Conservation (phyloP, 2,797 vertebrate species). For the Onychomys leucogaster region DNA sequence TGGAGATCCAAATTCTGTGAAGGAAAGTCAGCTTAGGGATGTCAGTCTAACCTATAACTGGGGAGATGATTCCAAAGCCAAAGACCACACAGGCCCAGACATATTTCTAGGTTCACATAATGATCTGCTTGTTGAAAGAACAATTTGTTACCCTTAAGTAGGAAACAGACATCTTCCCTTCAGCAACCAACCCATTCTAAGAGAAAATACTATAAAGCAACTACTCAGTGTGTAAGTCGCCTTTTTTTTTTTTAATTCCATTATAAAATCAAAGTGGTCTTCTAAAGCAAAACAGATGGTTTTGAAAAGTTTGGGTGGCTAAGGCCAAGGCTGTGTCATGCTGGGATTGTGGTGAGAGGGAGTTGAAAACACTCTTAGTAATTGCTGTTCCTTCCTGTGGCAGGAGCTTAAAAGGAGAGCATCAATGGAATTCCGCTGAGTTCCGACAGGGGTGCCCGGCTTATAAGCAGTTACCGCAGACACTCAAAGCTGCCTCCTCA, state of each 20-base stretch:
- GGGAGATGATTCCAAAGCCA: neutral
- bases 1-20: neutral
- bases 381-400: constrained; percentile 32
- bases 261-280: constrained; percentile 38
- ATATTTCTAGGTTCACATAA: neutral
- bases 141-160: neutral
- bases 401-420: neutral
- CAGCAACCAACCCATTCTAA: neutral
- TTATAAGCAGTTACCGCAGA: neutral
- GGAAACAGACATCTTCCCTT: neutral
- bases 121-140: neutral
- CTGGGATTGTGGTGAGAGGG: neutral
- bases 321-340: neutral
- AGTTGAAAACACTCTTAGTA: constrained; percentile 36
- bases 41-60: neutral
- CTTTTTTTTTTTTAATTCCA: neutral
- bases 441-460: neutral
- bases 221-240: neutral
- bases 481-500: neutral
- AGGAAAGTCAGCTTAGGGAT: neutral
- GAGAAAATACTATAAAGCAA: neutral
- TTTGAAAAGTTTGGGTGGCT: constrained; percentile 43
- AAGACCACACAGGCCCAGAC: neutral
- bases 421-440: neutral
- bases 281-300: constrained; percentile 19